Evolutionary conservation across 1,140 invertebrate genomes (phyloP).

Genomic region (Frieseomelitta varia): DNA sequence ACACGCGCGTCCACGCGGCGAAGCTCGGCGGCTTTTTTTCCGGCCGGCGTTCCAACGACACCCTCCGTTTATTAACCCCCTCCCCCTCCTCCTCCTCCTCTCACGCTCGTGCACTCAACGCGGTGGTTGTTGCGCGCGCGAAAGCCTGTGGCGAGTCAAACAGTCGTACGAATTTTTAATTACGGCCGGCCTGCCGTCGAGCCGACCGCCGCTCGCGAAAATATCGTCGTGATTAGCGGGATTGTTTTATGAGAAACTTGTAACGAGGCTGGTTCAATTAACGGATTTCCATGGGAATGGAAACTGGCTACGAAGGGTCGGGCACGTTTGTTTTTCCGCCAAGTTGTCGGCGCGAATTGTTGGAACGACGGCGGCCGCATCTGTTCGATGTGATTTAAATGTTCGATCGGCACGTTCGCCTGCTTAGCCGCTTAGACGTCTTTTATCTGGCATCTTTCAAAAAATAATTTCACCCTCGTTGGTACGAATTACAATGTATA

Average conservation of each 20-base stretch:
- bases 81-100: too few relatives aligned
- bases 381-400: slow-evolving; percentile 7
- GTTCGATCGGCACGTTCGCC: background rate
- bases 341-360: background rate
- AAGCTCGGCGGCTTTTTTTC: background rate
- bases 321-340: slow-evolving; percentile 3
- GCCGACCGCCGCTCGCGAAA: background rate
- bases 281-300: slow-evolving; percentile 47
- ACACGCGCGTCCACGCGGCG: background rate
- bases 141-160: slow-evolving; percentile 31
- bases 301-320: too few relatives aligned
- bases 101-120: too few relatives aligned
- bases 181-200: slow-evolving; percentile 26
- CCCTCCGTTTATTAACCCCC: slow-evolving; percentile 32
- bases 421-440: background rate
- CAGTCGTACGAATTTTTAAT: slow-evolving; percentile 64
- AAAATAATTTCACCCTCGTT: too few relatives aligned
- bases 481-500: too few relatives aligned
- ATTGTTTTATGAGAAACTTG: slow-evolving; percentile 65
- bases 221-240: slow-evolving; percentile 61
- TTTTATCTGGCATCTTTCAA: background rate
- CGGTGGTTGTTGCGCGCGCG: background rate
- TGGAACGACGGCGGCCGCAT: background rate
- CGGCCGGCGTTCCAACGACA: background rate
- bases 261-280: slow-evolving; percentile 61